Base-by-base conservation (phyloP, 2,797 vertebrate genomes). In the Smutsia gigantea region DNA sequence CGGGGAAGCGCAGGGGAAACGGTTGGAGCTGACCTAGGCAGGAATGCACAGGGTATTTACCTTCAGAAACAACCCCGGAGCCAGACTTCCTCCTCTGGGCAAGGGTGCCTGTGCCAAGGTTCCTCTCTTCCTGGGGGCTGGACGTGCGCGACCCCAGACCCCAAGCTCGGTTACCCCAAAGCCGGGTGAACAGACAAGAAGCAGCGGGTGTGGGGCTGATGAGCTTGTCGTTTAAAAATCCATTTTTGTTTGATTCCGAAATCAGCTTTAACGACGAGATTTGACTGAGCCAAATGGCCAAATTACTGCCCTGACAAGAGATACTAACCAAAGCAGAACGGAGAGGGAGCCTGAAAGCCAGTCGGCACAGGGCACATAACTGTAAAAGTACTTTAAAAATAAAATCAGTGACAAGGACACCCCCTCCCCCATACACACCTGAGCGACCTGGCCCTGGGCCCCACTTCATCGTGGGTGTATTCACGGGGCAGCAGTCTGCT, bases 201-300 rank as follows among this genome's bases (percentile, higher is more conserved):
- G 37, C 34, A 82, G 69, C 59, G 51, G 25, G 31, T 15, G 9
- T 79, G 79, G 31, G 25, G 13, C 71, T 78, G 87, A 91, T 96
- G 87, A 85, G 92, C 53, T 92, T 92, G 78, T 64, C 27, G 1
- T 71, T 90, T 87, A 93, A 94, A 96, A 94, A 93, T 75, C 81
- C 66, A 27, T 92, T 97, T 92, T 93, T 93, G 79, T 90, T 95
- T 96, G 79, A 96, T 95, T 87, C 88, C 17, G 42, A 95, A 81
- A 87, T 90, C 64, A 74, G 19, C 79, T 96, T 97, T 95, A 96
- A 51, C 17, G 64, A 49, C 82, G 59, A 25, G 64, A 71, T 95
- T 94, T 84, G 82, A 83, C 42, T 87, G 88, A 95, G 63, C 82
- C 88, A 89, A 93, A 84, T 77, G 88, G 72, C 79, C 92, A 94